Evolutionary conservation across 1,140 invertebrate species (phyloP).

Genomic region (Andricus grossulariae): DNA sequence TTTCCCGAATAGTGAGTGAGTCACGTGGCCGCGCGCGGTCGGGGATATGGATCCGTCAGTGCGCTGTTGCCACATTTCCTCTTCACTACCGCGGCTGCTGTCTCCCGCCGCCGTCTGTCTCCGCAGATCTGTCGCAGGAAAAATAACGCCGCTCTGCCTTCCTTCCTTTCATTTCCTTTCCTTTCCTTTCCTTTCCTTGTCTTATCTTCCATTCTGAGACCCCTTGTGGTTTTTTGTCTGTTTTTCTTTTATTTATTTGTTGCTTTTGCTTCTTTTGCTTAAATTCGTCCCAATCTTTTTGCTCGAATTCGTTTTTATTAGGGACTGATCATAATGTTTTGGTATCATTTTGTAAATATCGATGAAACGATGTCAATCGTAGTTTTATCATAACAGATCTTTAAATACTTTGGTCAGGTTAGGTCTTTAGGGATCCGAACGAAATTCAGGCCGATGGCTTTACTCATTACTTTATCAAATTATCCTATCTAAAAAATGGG

Average conservation of each 20-base stretch:
- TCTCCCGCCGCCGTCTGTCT: conserved; percentile 24
- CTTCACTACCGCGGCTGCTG: conserved; percentile 32
- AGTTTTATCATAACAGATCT: too few relatives aligned
- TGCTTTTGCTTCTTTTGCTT: conserved; percentile 33
- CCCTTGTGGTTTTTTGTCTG: not conserved
- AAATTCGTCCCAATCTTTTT: not conserved
- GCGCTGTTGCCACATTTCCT: conserved; percentile 58
- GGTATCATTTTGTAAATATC: too few relatives aligned
- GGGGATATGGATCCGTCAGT: conserved; percentile 64
- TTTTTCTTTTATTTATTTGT: conserved; percentile 48
- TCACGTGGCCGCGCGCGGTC: conserved; percentile 62
- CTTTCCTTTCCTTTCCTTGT: conserved; percentile 57
- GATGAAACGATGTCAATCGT: too few relatives aligned
- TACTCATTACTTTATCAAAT: too few relatives aligned
- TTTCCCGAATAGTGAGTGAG: conserved; percentile 60
- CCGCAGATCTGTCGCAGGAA: conserved; percentile 53
- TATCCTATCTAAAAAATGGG: too few relatives aligned
- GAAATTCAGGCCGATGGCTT: too few relatives aligned
- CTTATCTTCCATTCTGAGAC: not conserved
- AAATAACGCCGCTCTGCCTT: conserved; percentile 70
- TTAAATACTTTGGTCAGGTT: too few relatives aligned
- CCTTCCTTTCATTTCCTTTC: conserved; percentile 53
- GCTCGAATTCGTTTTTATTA: conserved; percentile 41
- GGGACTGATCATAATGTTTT: not conserved
- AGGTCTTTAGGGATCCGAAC: too few relatives aligned